A percentile compares a stretch with the other conserved stretches of the same genome.
Evolutionary conservation across 2,113 vertebrate species (phyloP).

Genomic region (Andinoacara biseriatus): DNA sequence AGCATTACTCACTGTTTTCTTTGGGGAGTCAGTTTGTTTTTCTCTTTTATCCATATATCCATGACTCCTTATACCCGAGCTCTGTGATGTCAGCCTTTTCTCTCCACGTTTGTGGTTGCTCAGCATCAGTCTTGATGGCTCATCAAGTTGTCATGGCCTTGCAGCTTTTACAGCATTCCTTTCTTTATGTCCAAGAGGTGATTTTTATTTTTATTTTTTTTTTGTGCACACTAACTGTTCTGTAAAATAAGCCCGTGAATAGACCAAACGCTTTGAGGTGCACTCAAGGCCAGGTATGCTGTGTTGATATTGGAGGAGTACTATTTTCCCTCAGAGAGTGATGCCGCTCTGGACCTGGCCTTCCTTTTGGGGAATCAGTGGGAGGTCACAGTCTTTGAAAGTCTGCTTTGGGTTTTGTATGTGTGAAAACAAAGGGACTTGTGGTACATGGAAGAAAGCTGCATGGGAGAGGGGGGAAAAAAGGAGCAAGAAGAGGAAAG

Average conservation of each 20-base stretch:
- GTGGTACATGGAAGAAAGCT: conserved; percentile 56
- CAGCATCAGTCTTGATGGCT: conserved; percentile 53
- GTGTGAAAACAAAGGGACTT: conserved; percentile 79
- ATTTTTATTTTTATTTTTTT: conserved; percentile 38
- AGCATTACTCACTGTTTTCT: conserved; percentile 64
- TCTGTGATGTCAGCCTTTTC: conserved; percentile 50
- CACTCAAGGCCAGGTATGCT: conserved; percentile 59
- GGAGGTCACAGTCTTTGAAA: conserved; percentile 45
- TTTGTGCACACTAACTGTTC: conserved; percentile 21
- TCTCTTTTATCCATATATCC: conserved; percentile 48
- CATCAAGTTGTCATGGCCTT: conserved; percentile 59
- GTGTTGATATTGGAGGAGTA: conserved; percentile 48
- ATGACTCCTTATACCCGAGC: conserved; percentile 35
- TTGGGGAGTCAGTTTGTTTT: conserved; percentile 57
- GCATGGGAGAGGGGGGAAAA: conserved; percentile 20
- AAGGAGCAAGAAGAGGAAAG: conserved; percentile 18
- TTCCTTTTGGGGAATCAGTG: conserved; percentile 31
- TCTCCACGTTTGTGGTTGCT: conserved; percentile 43
- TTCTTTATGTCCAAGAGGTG: conserved; percentile 50
- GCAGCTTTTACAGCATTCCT: conserved; percentile 64
- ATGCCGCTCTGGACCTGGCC: conserved; percentile 51
- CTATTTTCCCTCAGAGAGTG: conserved; percentile 7
- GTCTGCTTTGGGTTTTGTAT: conserved; percentile 24
- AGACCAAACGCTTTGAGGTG: conserved; percentile 54
- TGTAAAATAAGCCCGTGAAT: conserved; percentile 61